A percentile compares a stretch with the other conserved stretches of the same genome.
Evolutionary conservation across 2,888 invertebrate genomes (phyloP).

Genomic region (Ryuthela nishihirai): DNA sequence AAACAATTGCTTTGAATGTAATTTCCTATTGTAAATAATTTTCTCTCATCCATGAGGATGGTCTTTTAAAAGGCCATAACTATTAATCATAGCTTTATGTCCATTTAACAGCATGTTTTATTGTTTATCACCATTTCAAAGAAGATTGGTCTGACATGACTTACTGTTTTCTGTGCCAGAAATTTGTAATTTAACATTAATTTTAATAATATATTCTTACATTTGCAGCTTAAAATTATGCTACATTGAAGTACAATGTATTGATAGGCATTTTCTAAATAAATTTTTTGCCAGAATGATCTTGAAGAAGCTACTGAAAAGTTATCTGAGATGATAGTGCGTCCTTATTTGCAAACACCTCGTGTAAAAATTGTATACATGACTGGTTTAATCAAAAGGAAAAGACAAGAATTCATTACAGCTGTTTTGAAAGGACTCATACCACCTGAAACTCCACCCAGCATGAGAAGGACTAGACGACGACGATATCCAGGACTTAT

Average conservation of each 20-base stretch:
- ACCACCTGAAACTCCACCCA: constrained; percentile 62
- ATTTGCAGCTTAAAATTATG: too few relatives aligned
- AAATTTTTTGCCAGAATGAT: constrained; percentile 57
- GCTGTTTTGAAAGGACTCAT: constrained; percentile 60
- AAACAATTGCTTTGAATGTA: too few relatives aligned
- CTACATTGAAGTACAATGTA: not conserved
- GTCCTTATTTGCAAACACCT: constrained; percentile 62
- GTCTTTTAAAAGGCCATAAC: too few relatives aligned
- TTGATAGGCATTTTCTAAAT: not conserved
- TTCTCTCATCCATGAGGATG: too few relatives aligned
- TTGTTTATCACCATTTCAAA: too few relatives aligned
- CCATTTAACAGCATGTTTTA: too few relatives aligned
- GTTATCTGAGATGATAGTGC: constrained; percentile 62
- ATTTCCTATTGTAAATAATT: too few relatives aligned
- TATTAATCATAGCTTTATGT: too few relatives aligned
- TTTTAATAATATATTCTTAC: too few relatives aligned
- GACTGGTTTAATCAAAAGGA: constrained; percentile 59
- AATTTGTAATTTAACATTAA: too few relatives aligned
- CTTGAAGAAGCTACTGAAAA: constrained; percentile 64
- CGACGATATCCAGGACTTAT: constrained; percentile 51
- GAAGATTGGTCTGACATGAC: too few relatives aligned
- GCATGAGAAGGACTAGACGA: constrained; percentile 55
- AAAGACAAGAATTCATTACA: constrained; percentile 61
- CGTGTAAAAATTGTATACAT: constrained; percentile 61
- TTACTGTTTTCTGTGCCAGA: too few relatives aligned